Conservation (phyloP, 2,888 invertebrate species). For the Parnassius mnemosyne region DNA sequence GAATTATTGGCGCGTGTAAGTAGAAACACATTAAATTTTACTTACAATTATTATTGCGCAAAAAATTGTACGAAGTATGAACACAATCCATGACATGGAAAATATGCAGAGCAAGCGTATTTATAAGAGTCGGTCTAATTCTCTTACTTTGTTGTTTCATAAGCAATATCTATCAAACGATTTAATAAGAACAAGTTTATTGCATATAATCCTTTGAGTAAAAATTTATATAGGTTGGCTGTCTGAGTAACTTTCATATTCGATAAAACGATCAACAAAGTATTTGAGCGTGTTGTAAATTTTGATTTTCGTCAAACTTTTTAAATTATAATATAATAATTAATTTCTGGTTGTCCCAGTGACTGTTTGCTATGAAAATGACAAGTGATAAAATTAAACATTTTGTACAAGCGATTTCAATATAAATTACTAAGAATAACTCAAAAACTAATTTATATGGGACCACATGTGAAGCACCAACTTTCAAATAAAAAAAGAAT, state of each 20-base stretch:
- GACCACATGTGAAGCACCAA: too few species aligned
- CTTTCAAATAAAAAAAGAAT: too few species aligned
- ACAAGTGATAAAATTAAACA: too few species aligned
- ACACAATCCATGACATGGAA: conserved; percentile 3
- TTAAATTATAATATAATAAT: too few species aligned
- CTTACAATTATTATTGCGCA: conserved; percentile 1
- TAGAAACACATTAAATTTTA: conserved; percentile 12
- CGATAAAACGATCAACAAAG: background rate
- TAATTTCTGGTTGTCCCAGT: too few species aligned
- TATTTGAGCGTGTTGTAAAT: background rate
- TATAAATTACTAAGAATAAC: too few species aligned
- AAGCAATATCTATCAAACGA: conserved; percentile 12
- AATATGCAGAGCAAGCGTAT: conserved; percentile 8
- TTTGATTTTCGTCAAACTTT: too few species aligned
- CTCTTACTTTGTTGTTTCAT: conserved; percentile 10
- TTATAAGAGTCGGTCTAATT: conserved; percentile 13
- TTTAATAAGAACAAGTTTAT: conserved; percentile 10
- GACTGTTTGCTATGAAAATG: too few species aligned
- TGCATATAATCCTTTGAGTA: conserved; percentile 3
- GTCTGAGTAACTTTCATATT: background rate
- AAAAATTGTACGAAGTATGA: conserved; percentile 2
- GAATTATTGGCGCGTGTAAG: conserved; percentile 21
- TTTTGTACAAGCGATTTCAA: too few species aligned
- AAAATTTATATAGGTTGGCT: background rate
- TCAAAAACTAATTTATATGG: too few species aligned